A percentile compares a stretch with the other conserved stretches of the same genome.
Evolutionary conservation across 2,888 invertebrate species (phyloP).

Genomic region (Zhuqinia jingwanae): DNA sequence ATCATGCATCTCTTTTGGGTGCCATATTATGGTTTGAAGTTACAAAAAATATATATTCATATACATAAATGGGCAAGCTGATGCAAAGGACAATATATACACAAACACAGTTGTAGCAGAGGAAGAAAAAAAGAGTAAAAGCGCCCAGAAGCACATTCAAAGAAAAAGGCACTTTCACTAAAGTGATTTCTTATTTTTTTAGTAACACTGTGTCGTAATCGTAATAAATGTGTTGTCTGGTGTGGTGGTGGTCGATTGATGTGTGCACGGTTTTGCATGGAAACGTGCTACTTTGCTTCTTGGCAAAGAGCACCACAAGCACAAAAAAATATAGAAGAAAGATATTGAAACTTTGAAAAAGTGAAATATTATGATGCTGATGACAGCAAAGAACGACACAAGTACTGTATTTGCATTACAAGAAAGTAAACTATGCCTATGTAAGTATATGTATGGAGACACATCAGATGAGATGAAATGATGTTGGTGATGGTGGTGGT

Average conservation of each 20-base stretch:
- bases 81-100: too few species aligned
- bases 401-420: too few species aligned
- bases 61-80: conserved; percentile 48
- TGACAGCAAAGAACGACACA: conserved; percentile 9
- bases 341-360: conserved; percentile 61
- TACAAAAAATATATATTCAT: too few species aligned
- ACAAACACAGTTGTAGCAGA: too few species aligned
- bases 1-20: conserved; percentile 1
- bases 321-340: neutral
- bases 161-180: neutral
- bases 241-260: neutral
- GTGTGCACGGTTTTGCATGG: conserved; percentile 50
- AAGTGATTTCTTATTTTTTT: neutral
- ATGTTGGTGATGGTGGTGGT: conserved; percentile 13
- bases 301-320: too few species aligned
- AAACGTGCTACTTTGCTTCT: conserved; percentile 32
- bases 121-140: conserved; percentile 45
- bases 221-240: conserved; percentile 7
- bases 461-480: too few species aligned
- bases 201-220: neutral
- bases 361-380: conserved; percentile 28
- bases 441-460: too few species aligned
- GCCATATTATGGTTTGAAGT: neutral
- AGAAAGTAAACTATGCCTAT: too few species aligned
- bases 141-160: neutral